phyloP scores from a whole-genome alignment of 2,113 vertebrate genomes.

The Phalacrocorax aristotelis region DNA sequence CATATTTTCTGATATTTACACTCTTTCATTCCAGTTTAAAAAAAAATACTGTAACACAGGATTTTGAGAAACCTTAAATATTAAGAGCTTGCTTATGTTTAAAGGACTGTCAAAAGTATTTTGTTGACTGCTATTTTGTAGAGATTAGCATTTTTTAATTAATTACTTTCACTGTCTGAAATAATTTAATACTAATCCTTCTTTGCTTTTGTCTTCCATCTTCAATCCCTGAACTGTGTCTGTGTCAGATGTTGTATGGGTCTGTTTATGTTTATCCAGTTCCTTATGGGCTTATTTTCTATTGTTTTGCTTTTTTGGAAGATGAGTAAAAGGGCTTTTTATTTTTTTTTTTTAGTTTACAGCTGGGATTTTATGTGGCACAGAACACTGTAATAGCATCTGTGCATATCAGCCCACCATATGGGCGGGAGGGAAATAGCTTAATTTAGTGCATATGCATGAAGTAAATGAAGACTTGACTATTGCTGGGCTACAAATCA shows the following conservation, averaged over 20 bases:
- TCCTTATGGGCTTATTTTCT: not conserved
- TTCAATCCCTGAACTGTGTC: not conserved
- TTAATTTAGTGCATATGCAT: slow-evolving; percentile 65
- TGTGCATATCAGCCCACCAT: slow-evolving; percentile 65
- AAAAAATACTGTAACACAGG: not conserved
- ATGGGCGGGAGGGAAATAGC: slow-evolving; percentile 58
- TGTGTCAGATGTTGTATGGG: not conserved
- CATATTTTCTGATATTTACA: not conserved
- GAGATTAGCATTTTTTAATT: not conserved
- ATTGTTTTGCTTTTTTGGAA: not conserved
- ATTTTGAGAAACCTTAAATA: not conserved
- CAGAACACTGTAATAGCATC: slow-evolving; percentile 56
- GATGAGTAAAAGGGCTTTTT: slow-evolving; percentile 4
- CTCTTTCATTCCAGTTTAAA: not conserved
- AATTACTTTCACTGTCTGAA: not conserved
- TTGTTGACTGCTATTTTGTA: not conserved
- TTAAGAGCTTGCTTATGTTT: not conserved
- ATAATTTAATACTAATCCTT: not conserved
- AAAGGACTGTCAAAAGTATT: not conserved
- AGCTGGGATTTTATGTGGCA: slow-evolving; percentile 61
- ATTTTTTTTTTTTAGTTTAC: not conserved
- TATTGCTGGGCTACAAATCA: slow-evolving; percentile 12
- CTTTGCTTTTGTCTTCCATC: not conserved
- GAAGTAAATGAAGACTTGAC: slow-evolving; percentile 48
- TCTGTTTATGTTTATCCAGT: not conserved